These are phyloP conservation scores for Zaprionus capensis DNA, from an alignment of 1,140 invertebrate genomes.

Conservation along the genomic window DNA sequence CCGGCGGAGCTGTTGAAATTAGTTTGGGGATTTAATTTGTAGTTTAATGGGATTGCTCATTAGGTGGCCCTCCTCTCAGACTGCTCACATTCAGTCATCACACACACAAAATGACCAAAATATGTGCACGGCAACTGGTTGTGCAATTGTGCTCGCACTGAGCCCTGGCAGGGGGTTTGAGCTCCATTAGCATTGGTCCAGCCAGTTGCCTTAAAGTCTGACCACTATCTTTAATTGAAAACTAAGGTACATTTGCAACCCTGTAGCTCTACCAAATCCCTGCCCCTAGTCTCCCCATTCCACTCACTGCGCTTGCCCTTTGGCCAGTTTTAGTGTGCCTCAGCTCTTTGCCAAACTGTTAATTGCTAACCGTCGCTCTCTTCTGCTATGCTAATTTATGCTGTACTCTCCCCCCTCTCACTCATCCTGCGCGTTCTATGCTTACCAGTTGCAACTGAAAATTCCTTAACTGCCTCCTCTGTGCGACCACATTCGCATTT, in stretches of 20 bases:
- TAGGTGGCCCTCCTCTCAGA: conserved; percentile 40
- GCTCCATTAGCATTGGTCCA: not conserved
- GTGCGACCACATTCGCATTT: conserved; percentile 22
- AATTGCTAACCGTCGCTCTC: conserved; percentile 24
- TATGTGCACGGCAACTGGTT: not conserved
- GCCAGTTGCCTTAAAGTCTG: conserved; percentile 9
- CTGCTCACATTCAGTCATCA: too few relatives aligned
- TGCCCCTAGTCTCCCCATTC: not conserved
- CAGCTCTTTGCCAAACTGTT: conserved; percentile 10
- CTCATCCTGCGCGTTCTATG: too few relatives aligned
- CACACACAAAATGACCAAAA: not conserved
- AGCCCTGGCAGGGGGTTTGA: not conserved
- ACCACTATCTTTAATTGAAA: conserved; percentile 24
- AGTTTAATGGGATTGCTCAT: conserved; percentile 68
- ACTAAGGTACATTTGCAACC: not conserved
- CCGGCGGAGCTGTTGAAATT: conserved; percentile 49
- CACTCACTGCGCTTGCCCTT: not conserved
- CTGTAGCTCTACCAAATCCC: not conserved
- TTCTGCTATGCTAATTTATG: conserved; percentile 39
- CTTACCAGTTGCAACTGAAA: not conserved
- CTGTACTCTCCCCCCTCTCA: not conserved
- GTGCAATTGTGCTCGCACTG: not conserved
- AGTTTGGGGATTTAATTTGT: conserved; percentile 70
- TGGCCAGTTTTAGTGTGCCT: conserved; percentile 1
- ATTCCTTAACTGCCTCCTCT: conserved; percentile 18